These are phyloP conservation scores for Gymnocypris eckloni DNA, from an alignment of 2,797 vertebrate species.

Conservation along the genomic window DNA sequence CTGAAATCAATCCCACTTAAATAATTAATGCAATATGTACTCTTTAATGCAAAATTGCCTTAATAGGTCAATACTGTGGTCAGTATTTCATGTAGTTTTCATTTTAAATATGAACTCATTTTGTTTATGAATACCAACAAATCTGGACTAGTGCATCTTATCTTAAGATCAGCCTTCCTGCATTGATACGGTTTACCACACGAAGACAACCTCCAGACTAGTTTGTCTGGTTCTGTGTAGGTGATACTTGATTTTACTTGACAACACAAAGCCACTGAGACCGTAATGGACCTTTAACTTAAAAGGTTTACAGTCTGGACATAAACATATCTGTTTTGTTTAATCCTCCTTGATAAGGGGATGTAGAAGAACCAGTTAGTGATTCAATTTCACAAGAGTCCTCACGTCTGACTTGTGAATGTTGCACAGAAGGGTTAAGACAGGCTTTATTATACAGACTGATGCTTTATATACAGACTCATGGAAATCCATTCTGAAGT, in stretches of 20 bases:
- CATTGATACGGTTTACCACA: not conserved
- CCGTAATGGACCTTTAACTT: not conserved
- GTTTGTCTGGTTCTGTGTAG: not conserved
- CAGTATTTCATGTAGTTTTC: not conserved
- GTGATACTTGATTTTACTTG: constrained; percentile 13
- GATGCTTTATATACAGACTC: not conserved
- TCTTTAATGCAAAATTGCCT: not conserved
- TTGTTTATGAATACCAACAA: not conserved
- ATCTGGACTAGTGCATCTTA: not conserved
- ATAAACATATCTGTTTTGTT: not conserved
- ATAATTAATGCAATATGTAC: not conserved
- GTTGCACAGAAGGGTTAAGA: not conserved
- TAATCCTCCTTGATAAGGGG: not conserved
- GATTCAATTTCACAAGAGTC: not conserved
- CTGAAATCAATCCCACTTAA: not conserved
- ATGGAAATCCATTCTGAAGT: not conserved
- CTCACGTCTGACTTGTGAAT: not conserved
- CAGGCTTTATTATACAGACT: too few species aligned
- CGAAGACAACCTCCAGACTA: not conserved
- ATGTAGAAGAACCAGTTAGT: not conserved
- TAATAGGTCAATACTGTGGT: not conserved
- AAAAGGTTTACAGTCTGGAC: not conserved
- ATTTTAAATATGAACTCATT: not conserved
- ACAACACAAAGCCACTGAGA: not conserved
- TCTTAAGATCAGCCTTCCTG: not conserved